Percentiles rank a stretch among this genome's conserved stretches.
These are phyloP conservation scores for Clamator glandarius DNA, from an alignment of 2,797 vertebrate genomes.

Conservation along the genomic window DNA sequence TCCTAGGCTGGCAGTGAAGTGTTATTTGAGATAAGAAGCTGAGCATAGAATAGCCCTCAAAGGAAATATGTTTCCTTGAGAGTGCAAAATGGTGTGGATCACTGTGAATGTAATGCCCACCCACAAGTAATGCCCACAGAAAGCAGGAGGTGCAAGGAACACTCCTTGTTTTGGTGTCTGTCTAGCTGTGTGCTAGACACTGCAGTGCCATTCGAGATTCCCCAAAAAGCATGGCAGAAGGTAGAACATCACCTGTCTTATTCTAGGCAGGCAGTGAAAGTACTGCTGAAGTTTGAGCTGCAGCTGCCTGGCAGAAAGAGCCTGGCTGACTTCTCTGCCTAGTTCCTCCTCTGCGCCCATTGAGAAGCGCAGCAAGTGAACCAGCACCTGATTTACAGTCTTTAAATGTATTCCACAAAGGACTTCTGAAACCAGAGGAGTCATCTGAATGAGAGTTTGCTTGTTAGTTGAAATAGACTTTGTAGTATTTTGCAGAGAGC, in stretches of 20 bases:
- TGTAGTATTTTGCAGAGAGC: background rate
- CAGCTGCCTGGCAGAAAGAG: background rate
- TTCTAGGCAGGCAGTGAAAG: background rate
- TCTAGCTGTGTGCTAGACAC: background rate
- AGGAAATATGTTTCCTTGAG: background rate
- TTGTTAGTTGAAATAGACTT: background rate
- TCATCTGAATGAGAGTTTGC: background rate
- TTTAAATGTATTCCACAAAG: background rate
- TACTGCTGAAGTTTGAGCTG: background rate
- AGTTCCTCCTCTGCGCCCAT: background rate
- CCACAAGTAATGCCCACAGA: background rate
- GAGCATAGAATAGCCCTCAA: background rate
- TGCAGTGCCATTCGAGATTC: background rate
- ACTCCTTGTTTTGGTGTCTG: background rate
- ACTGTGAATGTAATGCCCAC: background rate
- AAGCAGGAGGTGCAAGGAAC: background rate
- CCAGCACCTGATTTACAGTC: background rate
- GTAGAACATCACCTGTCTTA: background rate
- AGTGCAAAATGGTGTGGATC: background rate
- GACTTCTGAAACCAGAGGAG: background rate
- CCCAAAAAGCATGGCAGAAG: background rate
- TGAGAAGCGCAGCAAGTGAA: background rate
- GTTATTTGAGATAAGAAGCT: background rate
- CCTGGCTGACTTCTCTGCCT: background rate
- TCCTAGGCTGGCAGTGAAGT: background rate